These are phyloP conservation scores for Dryomyza anilis DNA, from an alignment of 2,888 invertebrate genomes.

Conservation along the genomic window DNA sequence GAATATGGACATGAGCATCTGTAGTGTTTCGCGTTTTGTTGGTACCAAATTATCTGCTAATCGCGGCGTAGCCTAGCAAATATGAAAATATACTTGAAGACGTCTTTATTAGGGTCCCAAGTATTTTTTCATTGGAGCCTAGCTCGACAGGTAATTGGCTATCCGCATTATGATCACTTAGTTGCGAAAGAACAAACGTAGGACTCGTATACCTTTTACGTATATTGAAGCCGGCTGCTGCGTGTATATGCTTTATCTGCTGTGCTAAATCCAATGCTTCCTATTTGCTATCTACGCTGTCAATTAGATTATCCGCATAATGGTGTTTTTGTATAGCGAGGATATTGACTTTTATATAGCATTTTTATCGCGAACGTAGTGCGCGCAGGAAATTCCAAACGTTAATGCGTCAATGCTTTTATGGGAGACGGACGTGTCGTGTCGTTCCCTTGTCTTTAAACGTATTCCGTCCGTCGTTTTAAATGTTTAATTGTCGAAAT, in stretches of 20 bases:
- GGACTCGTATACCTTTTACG: conserved; percentile 27
- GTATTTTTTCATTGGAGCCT: conserved; percentile 24
- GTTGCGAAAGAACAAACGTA: not conserved
- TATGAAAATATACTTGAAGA: conserved; percentile 31
- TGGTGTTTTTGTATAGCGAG: conserved; percentile 40
- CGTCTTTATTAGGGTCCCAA: conserved; percentile 32
- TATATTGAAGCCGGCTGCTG: conserved; percentile 1
- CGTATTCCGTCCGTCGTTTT: too few species aligned
- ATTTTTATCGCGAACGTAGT: conserved; percentile 22
- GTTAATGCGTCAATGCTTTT: too few species aligned
- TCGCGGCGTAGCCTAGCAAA: conserved; percentile 29
- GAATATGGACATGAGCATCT: conserved; percentile 35
- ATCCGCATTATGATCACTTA: not conserved
- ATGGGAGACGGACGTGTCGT: too few species aligned
- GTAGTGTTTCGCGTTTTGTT: conserved; percentile 31
- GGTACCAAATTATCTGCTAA: conserved; percentile 15
- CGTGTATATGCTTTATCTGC: conserved; percentile 23
- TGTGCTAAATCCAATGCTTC: conserved; percentile 17
- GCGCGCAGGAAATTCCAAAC: conserved; percentile 31
- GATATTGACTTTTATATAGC: conserved; percentile 27
- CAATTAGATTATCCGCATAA: conserved; percentile 45
- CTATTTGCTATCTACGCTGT: conserved; percentile 10
- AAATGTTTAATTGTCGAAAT: too few species aligned
- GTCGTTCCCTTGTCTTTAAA: too few species aligned
- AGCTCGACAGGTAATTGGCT: conserved; percentile 15